phyloP scores from a whole-genome alignment of 2,888 invertebrate species.

The Caenorhabditis doughertyi region DNA sequence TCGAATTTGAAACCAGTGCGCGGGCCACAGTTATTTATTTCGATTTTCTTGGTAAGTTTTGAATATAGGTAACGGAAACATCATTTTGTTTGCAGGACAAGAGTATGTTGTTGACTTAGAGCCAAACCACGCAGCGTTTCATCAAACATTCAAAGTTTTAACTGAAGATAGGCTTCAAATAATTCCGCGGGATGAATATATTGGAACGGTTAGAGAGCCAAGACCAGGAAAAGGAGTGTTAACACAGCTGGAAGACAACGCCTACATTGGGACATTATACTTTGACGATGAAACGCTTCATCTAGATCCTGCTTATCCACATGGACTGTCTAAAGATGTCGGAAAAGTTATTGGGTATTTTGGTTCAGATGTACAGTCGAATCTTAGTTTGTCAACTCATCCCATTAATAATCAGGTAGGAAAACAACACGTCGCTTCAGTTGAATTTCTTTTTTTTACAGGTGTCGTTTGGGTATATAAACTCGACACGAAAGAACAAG shows the following conservation, averaged over 20 bases:
- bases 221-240: slow-evolving; percentile 39
- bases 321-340: slow-evolving; percentile 20
- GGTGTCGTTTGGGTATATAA: slow-evolving; percentile 19
- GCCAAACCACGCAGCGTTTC: slow-evolving; percentile 51
- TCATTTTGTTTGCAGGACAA: slow-evolving; percentile 36
- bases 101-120: slow-evolving; percentile 47
- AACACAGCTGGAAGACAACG: slow-evolving; percentile 32
- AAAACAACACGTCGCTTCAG: too few relatives aligned
- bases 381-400: slow-evolving; percentile 28
- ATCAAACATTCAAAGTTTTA: slow-evolving; percentile 43
- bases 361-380: slow-evolving; percentile 45
- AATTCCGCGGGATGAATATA: slow-evolving; percentile 35
- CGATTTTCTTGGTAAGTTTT: slow-evolving; percentile 46
- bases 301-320: slow-evolving; percentile 39
- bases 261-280: slow-evolving; percentile 33
- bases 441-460: slow-evolving; percentile 23
- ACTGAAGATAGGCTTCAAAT: slow-evolving; percentile 38
- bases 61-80: too few relatives aligned
- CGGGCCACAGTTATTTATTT: slow-evolving; percentile 26
- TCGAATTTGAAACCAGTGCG: slow-evolving; percentile 29
- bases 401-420: slow-evolving; percentile 23
- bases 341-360: slow-evolving; percentile 49
- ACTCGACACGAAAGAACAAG: slow-evolving; percentile 22
- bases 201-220: slow-evolving; percentile 52
- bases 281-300: slow-evolving; percentile 56